Evolutionary conservation across 1,140 invertebrate genomes (phyloP).

Genomic region (Orussus abietinus): DNA sequence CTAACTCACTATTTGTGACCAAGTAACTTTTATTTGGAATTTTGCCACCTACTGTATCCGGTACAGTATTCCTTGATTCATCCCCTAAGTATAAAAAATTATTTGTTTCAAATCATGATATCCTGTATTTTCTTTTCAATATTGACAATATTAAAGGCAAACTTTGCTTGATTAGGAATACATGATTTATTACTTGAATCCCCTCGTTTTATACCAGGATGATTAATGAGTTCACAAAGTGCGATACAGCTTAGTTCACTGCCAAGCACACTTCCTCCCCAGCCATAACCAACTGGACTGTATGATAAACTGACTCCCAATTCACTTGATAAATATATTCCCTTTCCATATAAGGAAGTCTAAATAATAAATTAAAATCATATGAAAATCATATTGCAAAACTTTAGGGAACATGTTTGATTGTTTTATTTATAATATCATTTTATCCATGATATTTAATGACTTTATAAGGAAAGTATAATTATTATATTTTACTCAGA

Average conservation of each 20-base stretch:
- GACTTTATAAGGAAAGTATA: neutral
- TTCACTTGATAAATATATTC: slow-evolving; percentile 73
- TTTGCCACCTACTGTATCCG: slow-evolving; percentile 53
- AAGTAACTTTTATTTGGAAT: slow-evolving; percentile 71
- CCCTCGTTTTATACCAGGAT: slow-evolving; percentile 55
- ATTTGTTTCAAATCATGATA: slow-evolving; percentile 6
- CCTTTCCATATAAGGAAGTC: slow-evolving; percentile 64
- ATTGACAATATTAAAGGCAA: neutral
- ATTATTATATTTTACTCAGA: slow-evolving; percentile 9
- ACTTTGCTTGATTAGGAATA: slow-evolving; percentile 4
- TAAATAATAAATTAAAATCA: slow-evolving; percentile 24
- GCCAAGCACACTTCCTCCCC: slow-evolving; percentile 71
- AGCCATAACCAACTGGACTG: slow-evolving; percentile 66
- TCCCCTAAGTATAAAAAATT: slow-evolving; percentile 31
- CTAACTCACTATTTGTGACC: slow-evolving; percentile 71
- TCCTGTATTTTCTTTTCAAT: neutral
- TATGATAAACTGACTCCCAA: slow-evolving; percentile 65
- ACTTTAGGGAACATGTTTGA: no score
- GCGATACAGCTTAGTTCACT: slow-evolving; percentile 71
- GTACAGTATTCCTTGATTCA: slow-evolving; percentile 38
- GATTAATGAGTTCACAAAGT: slow-evolving; percentile 73
- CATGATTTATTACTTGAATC: slow-evolving; percentile 32
- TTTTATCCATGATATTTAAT: neutral
- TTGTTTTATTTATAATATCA: no score
- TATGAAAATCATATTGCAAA: neutral